phyloP scores from a whole-genome alignment of 2,888 invertebrate genomes.

The Leucozona laternaria region DNA sequence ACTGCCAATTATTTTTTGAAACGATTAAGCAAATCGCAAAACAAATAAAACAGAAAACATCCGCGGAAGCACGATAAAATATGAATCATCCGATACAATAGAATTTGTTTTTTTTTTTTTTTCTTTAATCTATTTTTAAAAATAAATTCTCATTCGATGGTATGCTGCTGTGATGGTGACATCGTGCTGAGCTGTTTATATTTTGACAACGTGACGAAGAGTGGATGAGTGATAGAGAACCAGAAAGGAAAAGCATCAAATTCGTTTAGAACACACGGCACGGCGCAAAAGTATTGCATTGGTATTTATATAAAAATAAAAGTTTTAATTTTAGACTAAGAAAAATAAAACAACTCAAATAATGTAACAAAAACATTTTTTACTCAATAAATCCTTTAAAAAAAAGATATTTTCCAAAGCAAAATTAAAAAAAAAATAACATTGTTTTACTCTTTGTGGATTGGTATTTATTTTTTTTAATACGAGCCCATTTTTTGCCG shows the following conservation, averaged over 20 bases:
- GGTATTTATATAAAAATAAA: slow-evolving; percentile 66
- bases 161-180: slow-evolving; percentile 44
- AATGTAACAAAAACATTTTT: slow-evolving; percentile 31
- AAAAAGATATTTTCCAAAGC: slow-evolving; percentile 8
- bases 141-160: slow-evolving; percentile 48
- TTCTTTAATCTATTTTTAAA: slow-evolving; percentile 51
- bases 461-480: not conserved
- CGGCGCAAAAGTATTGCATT: slow-evolving; percentile 55
- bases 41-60: slow-evolving; percentile 19
- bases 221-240: slow-evolving; percentile 8
- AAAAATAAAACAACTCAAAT: slow-evolving; percentile 3
- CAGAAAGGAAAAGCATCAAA: slow-evolving; percentile 27
- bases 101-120: slow-evolving; percentile 10
- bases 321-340: slow-evolving; percentile 61
- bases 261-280: slow-evolving; percentile 30
- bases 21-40: not conserved
- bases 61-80: slow-evolving; percentile 39
- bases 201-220: slow-evolving; percentile 43
- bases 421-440: slow-evolving; percentile 14
- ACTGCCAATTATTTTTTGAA: not conserved
- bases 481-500: not conserved
- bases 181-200: slow-evolving; percentile 49
- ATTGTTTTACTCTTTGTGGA: slow-evolving; percentile 56
- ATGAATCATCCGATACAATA: slow-evolving; percentile 56
- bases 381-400: slow-evolving; percentile 57